Evolutionary conservation across 2,888 invertebrate genomes (phyloP), one percentile per base, ranked within the genome.

Genomic region (Philonicus albiceps): DNA sequence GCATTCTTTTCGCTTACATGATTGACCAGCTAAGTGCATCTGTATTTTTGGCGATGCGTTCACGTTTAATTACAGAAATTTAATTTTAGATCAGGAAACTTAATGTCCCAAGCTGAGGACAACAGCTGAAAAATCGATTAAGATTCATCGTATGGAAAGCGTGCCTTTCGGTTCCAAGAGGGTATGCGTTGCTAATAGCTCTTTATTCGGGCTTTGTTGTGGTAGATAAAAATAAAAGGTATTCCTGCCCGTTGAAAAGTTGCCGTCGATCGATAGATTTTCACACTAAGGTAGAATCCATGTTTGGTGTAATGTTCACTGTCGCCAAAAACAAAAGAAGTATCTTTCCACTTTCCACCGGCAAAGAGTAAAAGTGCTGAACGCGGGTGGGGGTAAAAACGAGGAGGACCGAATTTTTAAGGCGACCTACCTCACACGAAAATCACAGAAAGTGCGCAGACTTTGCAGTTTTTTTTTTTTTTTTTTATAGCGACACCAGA

Each of bases 91-190:
- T 74, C 31, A 74, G 11, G 74, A 37, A 74, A 74, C 19, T 8
- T 74, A 74, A 22, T 11, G 34, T 31, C 31, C 31, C 74, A 74
- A n/a, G 30, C 31, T 31, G 74, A 74, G 74, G 34, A 4, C 34
- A 74, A 34, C 74, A 74, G 31, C 34, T 74, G 74, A 37, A 74
- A 74, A 74, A 74, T 74, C 74, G 74, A 74, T 74, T 74, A 64
- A 64, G 64, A 19, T 27, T 64, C 64, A 11, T 64, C 64, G 11
- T 22, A 7, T 64, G 64, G 64, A 64, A 64, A 64, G 64, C 19
- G 22, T 55, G 55, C 64, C 64, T 27, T 19, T 19, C 19, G 22
- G 27, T 7, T 8, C 11, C 55, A 22, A 1, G 55, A 22, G 55
- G 55, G 22, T 22, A 6, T 27, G 22, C 19, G 8, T 55, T 55